Evolutionary conservation across 2,888 invertebrate genomes (phyloP), one percentile per base, ranked within the genome.

Genomic region (Nasonovia ribisnigri): DNA sequence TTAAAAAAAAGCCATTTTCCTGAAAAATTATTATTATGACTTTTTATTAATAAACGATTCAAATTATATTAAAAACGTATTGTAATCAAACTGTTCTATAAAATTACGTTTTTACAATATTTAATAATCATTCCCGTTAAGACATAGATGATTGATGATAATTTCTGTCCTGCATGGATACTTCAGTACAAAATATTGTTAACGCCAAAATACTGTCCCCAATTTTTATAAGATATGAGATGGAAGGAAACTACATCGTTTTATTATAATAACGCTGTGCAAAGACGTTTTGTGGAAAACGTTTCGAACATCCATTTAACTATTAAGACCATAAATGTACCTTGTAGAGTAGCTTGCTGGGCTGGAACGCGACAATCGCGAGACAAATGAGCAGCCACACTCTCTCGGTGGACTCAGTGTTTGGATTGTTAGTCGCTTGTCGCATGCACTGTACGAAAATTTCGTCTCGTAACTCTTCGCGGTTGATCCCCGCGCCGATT

Each of bases 381-480:
- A 99, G 96, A 95, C 98, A 98, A 90, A 99, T 96, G 3, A 99
- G 96, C 84, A 98, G 96, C 99, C 99, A 99, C 42, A 98, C 97
- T 94, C 98, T 97, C 95, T 98, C 98, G 1, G 97, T 97, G 96
- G 98, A 97, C 94, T 98, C 98, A 1, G 97, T 96, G 94, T 97
- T 97, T 0, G 99, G 98, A 95, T 98, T 99, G 95, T 98, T 98
- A 29, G 98, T 99, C 87, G 98, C 97, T 96, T 98, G 98, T 95
- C 98, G 96, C 95, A 98, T 98, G 95, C 98, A 98, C 95, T 98
- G 98, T 26, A 98, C 98, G 95, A 98, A 97, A 95, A 99, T 98
- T 96, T 99, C 99, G 95, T 99, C 99, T 20, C 99, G 96, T 20
- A 99, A 96, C 95, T 99, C 99, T 95, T 99, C 98, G 24, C 99